A percentile compares a stretch with the other conserved stretches of the same genome.
Evolutionary conservation across 1,140 invertebrate genomes (phyloP).

Genomic region (Aphelenchoides fujianensis): DNA sequence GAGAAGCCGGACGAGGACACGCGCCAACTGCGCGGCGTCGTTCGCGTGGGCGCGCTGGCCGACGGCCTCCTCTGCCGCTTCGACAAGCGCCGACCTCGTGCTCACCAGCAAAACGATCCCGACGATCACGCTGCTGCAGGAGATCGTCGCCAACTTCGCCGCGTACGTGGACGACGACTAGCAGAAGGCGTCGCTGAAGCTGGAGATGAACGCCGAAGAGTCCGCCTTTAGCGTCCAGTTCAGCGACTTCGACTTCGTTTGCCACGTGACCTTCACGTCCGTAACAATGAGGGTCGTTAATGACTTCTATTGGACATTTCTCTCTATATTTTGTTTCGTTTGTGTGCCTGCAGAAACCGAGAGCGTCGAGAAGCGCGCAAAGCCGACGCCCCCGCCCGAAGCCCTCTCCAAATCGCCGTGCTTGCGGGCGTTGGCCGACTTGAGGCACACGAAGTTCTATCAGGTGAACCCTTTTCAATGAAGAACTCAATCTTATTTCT

Average conservation of each 20-base stretch:
- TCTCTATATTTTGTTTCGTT: no score
- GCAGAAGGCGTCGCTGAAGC: not conserved
- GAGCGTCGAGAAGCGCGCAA: not conserved
- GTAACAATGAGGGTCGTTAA: conserved; percentile 9
- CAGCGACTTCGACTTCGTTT: conserved; percentile 17
- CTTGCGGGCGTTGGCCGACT: conserved; percentile 96
- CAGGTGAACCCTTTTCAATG: conserved; percentile 73
- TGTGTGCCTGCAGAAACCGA: no score
- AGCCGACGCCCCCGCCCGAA: conserved; percentile 15
- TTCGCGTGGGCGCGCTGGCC: conserved; percentile 89
- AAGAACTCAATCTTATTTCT: no score
- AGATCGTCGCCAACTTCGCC: conserved; percentile 70
- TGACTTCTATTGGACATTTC: no score
- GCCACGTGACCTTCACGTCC: conserved; percentile 16
- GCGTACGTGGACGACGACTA: conserved; percentile 68
- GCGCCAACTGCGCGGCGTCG: conserved; percentile 78
- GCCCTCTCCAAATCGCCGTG: conserved; percentile 68
- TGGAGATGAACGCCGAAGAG: not conserved
- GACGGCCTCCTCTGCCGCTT: conserved; percentile 85
- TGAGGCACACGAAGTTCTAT: conserved; percentile 99
- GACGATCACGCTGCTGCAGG: conserved; percentile 77
- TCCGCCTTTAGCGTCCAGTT: conserved; percentile 2
- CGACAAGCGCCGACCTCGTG: conserved; percentile 83
- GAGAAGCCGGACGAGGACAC: conserved; percentile 68
- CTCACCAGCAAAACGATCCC: conserved; percentile 91